Conservation (phyloP, 2,113 vertebrate genomes). For the Emydocephalus ijimae region DNA sequence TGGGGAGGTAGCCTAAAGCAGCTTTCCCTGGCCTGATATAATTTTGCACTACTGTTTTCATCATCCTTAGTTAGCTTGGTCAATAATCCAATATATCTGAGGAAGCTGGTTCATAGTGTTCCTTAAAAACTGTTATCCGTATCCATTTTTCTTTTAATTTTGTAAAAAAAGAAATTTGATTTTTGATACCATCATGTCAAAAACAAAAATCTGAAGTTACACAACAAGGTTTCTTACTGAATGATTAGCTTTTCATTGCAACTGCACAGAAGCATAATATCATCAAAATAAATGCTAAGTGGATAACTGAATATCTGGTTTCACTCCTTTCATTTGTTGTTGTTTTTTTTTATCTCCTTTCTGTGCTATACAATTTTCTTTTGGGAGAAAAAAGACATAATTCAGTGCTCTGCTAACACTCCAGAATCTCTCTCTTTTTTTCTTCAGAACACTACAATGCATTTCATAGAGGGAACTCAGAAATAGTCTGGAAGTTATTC, state of each 20-base stretch:
- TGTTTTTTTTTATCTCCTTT: background rate
- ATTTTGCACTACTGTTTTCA: background rate
- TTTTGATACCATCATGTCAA: background rate
- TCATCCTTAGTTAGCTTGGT: background rate
- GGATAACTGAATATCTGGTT: background rate
- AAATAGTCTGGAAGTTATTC: conserved; percentile 25
- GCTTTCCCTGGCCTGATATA: no score
- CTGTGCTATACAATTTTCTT: background rate
- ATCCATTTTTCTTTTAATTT: background rate
- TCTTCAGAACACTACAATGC: background rate
- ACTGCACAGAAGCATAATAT: background rate
- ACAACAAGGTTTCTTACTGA: background rate
- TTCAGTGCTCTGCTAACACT: conserved; percentile 14
- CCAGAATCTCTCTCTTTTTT: background rate
- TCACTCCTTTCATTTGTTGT: background rate
- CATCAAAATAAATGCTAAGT: conserved; percentile 4
- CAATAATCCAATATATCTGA: background rate
- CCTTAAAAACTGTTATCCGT: background rate
- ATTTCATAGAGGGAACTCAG: background rate
- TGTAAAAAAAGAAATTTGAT: background rate
- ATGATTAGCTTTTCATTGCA: conserved; percentile 5
- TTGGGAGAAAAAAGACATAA: conserved; percentile 5
- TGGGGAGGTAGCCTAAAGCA: background rate
- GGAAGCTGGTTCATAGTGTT: background rate
- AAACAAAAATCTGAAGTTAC: background rate